Evolutionary conservation across 1,140 invertebrate species (phyloP), one percentile per base, ranked within the genome.

Genomic region (Sycophaga agraensis): DNA sequence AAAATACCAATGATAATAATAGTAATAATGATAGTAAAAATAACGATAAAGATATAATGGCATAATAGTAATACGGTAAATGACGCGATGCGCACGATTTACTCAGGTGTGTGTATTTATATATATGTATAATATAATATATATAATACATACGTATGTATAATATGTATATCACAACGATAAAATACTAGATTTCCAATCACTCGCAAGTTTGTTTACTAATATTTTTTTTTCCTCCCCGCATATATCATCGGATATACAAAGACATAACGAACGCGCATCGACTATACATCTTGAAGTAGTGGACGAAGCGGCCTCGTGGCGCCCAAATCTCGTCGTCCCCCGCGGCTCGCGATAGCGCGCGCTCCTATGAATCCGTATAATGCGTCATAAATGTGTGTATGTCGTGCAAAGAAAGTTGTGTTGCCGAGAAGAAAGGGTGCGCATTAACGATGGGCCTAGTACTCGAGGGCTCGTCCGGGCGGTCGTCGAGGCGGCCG

Each of bases 121-220:
- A 55, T 59, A 68, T 68, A 55, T 69, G 66, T 65, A n/a, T n/a
- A n/a, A n/a, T n/a, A n/a, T n/a, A n/a, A n/a, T n/a, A n/a, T n/a
- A n/a, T n/a, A n/a, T n/a, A n/a, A n/a, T n/a, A n/a, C n/a, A n/a
- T n/a, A n/a, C n/a, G n/a, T n/a, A n/a, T n/a, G n/a, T n/a, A n/a
- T n/a, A n/a, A 68, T 71, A 67, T 73, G 68, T 72, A 72, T 74
- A 76, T 75, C 72, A 74, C 74, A 77, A 76, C 71, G 68, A 76
- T 70, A 70, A 77, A 76, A 76, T 68, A 67, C 72, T 76, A 74
- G 64, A 67, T 68, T 67, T 50, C 66, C 50, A 46, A 59, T 57
- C 40, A 57, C 42, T 54, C 45, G 35, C 12, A 34, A 21, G 12
- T 48, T 39, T 28, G 8, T 28, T 16, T n/a, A n/a, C n/a, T n/a